Conservation (phyloP, 2,113 vertebrate species). For the Xenopus tropicalis region DNA sequence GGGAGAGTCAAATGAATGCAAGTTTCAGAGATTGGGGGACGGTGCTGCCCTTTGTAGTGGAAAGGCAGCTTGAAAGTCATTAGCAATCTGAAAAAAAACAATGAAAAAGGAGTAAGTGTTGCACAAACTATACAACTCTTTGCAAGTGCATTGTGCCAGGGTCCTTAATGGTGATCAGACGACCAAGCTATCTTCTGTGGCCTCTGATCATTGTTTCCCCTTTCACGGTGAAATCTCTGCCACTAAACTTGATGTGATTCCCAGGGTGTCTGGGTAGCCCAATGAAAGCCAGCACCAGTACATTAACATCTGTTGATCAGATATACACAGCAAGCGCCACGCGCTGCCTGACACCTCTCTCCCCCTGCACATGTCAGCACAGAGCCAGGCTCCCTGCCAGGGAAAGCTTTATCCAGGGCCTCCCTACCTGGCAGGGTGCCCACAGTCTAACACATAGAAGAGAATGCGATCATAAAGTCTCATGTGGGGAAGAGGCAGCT, state of each 20-base stretch:
- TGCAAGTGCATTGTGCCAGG: too few species aligned
- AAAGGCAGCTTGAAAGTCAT: neutral
- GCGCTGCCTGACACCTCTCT: conserved; percentile 17
- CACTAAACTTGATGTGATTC: too few species aligned
- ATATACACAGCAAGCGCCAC: conserved; percentile 34
- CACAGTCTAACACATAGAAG: conserved; percentile 65
- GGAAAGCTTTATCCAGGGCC: conserved; percentile 63
- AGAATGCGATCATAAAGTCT: conserved; percentile 70
- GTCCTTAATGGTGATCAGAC: too few species aligned
- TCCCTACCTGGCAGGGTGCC: conserved; percentile 60
- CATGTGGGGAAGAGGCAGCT: conserved; percentile 65
- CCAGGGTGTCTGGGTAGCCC: too few species aligned
- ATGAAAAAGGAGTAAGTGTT: neutral
- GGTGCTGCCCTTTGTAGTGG: neutral
- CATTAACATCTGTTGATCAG: conserved; percentile 41
- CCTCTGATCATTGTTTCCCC: too few species aligned
- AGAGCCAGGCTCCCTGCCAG: conserved; percentile 57
- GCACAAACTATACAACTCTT: too few species aligned
- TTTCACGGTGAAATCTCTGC: too few species aligned
- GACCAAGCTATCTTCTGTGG: too few species aligned
- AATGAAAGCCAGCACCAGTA: conserved; percentile 11
- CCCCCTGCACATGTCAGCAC: conserved; percentile 40
- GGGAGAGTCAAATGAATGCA: neutral
- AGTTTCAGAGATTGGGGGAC: neutral
- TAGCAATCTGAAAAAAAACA: neutral